phyloP scores from a whole-genome alignment of 2,113 vertebrate genomes.

The Amphiprion ocellaris region DNA sequence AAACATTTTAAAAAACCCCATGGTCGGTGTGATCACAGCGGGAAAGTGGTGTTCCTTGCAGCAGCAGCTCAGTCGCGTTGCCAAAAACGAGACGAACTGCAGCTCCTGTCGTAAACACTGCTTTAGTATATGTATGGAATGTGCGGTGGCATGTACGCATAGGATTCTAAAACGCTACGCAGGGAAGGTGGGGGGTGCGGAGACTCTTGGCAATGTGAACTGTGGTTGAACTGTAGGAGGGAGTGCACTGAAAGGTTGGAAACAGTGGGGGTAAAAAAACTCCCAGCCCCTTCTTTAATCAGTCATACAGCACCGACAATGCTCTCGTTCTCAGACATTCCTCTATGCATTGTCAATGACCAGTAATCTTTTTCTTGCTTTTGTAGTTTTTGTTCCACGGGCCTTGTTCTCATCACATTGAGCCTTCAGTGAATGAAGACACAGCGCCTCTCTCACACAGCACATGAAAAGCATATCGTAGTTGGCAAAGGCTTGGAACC shows the following conservation, averaged over 20 bases:
- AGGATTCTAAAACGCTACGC: slow-evolving; percentile 29
- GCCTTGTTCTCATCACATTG: slow-evolving; percentile 45
- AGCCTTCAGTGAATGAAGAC: slow-evolving; percentile 31
- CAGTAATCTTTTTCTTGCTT: slow-evolving; percentile 32
- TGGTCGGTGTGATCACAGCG: slow-evolving; percentile 19
- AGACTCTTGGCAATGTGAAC: slow-evolving; percentile 69
- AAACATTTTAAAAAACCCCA: neutral
- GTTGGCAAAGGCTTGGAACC: slow-evolving; percentile 31
- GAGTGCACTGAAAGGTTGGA: slow-evolving; percentile 68
- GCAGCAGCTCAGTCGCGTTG: slow-evolving; percentile 32
- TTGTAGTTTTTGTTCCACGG: slow-evolving; percentile 9
- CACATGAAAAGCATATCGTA: slow-evolving; percentile 45
- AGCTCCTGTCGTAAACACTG: slow-evolving; percentile 31
- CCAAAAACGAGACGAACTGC: slow-evolving; percentile 19
- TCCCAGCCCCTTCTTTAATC: slow-evolving; percentile 56
- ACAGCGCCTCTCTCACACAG: slow-evolving; percentile 15
- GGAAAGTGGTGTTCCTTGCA: slow-evolving; percentile 20
- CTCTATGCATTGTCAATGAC: slow-evolving; percentile 30
- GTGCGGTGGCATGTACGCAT: slow-evolving; percentile 38
- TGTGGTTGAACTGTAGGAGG: slow-evolving; percentile 71
- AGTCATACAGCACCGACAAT: slow-evolving; percentile 51
- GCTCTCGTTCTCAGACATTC: slow-evolving; percentile 50
- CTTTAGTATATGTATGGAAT: slow-evolving; percentile 41
- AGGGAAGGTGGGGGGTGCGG: slow-evolving; percentile 29
- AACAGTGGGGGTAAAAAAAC: slow-evolving; percentile 63